A percentile compares a stretch with the other conserved stretches of the same genome.
Evolutionary conservation across 2,888 invertebrate genomes (phyloP).

Genomic region (Pollenia angustigena): DNA sequence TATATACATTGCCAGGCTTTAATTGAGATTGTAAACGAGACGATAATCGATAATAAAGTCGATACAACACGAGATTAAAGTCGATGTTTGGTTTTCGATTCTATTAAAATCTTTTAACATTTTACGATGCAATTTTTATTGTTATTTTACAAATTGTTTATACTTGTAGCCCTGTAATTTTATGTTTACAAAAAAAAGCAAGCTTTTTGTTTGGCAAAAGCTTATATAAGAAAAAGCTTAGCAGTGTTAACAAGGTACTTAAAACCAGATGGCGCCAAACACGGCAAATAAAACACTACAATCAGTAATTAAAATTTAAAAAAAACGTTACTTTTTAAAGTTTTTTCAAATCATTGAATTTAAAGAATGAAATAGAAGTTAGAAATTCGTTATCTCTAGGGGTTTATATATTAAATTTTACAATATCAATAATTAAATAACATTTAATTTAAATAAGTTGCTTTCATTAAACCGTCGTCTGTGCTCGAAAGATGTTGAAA

Average conservation of each 20-base stretch:
- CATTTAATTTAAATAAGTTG: background rate
- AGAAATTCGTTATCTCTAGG: too few relatives aligned
- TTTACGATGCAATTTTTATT: background rate
- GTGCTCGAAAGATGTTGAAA: background rate
- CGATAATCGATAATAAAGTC: too few relatives aligned
- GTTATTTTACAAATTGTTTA: background rate
- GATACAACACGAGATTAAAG: too few relatives aligned
- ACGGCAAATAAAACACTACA: background rate
- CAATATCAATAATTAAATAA: too few relatives aligned
- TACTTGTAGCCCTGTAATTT: background rate
- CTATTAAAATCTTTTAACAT: too few relatives aligned
- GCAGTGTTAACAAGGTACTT: background rate
- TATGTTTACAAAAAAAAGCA: background rate
- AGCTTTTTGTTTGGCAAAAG: conserved; percentile 47
- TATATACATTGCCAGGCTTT: too few relatives aligned
- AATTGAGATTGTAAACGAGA: too few relatives aligned
- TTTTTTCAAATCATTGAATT: too few relatives aligned
- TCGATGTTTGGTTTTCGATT: too few relatives aligned
- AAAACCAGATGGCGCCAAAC: conserved; percentile 35
- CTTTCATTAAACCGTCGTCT: background rate
- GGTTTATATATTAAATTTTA: too few relatives aligned
- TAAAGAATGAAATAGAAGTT: too few relatives aligned
- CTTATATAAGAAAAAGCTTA: conserved; percentile 21
- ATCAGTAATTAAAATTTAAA: background rate
- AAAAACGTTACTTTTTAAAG: conserved; percentile 2